Evolutionary conservation across 2,888 invertebrate genomes (phyloP), one percentile per base, ranked within the genome.

Genomic region (Nebria brevicollis): DNA sequence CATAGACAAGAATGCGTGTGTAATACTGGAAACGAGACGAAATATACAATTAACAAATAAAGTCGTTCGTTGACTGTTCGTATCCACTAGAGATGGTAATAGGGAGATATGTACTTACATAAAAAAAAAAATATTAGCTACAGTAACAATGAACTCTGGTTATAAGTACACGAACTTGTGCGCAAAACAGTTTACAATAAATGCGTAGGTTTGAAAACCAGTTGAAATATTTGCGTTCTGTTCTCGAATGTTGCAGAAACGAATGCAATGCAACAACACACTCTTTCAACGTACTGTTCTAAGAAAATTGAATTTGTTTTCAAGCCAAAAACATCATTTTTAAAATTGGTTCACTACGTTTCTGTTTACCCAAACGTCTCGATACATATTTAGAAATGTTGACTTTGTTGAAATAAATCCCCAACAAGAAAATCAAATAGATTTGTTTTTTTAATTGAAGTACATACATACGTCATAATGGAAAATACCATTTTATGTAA

Each of bases 201-300:
- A 6, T 54, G 54, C 54, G 54, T 54, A 54, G 54, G 54, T 54
- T 54, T 54, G 54, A 54, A 54, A 54, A 54, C 54, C 54, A 54
- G 54, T 54, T 54, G 54, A 54, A 54, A 54, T 54, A 54, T 54
- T 54, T 54, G 54, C 54, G 54, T 54, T 54, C 54, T 54, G 54
- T 54, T 54, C 54, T 54, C 54, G 34, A 34, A 34, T 34, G 5
- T 34, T 34, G 34, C 34, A 54, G 54, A 54, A 54, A 54, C 8
- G 54, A 54, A 13, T 54, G 54, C 54, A 54, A 54, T 54, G 54
- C 54, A 54, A 54, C 54, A 54, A 54, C 54, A 54, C 7, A 13
- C 8, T 54, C 54, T 54, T 54, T 54, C 11, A 54, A 3, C 54
- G 4, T 54, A 54, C 54, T 54, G 54, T 54, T 54, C 54, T 54